A percentile compares a stretch with the other conserved stretches of the same genome.
Conservation (phyloP, 2,888 invertebrate species). For the Colletes collaris region DNA sequence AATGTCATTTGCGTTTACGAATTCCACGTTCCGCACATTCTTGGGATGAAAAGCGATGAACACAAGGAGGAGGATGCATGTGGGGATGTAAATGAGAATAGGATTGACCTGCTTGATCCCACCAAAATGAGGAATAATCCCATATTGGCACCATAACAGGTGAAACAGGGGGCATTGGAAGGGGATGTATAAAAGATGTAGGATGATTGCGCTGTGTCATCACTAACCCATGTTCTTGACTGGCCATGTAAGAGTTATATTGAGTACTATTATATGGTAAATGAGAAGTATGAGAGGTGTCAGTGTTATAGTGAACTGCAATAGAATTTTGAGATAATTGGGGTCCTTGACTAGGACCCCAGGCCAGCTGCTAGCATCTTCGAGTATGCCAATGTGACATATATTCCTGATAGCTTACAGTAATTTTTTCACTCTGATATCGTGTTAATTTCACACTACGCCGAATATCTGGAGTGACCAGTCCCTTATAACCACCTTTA, state of each 20-base stretch:
- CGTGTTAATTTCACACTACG: constrained; percentile 96
- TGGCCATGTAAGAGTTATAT: constrained; percentile 67
- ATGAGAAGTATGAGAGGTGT: constrained; percentile 67
- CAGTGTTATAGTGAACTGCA: constrained; percentile 69
- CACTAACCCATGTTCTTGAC: constrained; percentile 68
- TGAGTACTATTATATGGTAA: constrained; percentile 64
- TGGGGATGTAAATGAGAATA: constrained; percentile 60
- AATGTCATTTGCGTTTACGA: constrained; percentile 78
- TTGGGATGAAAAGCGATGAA: constrained; percentile 65
- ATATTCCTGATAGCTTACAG: constrained; percentile 94
- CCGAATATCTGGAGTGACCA: constrained; percentile 94
- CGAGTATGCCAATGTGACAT: constrained; percentile 87
- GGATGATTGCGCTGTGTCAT: constrained; percentile 71
- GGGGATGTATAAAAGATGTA: constrained; percentile 71
- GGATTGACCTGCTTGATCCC: constrained; percentile 69
- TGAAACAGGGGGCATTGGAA: constrained; percentile 68
- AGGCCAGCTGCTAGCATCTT: constrained; percentile 89
- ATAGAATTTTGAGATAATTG: constrained; percentile 68
- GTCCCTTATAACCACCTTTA: constrained; percentile 98
- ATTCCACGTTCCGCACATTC: constrained; percentile 69
- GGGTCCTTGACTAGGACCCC: constrained; percentile 83
- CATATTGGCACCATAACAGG: constrained; percentile 72
- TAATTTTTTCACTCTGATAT: constrained; percentile 98
- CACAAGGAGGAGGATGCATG: constrained; percentile 47
- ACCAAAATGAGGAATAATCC: constrained; percentile 73